phyloP scores from a whole-genome alignment of 1,140 invertebrate species.

The Leptinotarsa defecta region DNA sequence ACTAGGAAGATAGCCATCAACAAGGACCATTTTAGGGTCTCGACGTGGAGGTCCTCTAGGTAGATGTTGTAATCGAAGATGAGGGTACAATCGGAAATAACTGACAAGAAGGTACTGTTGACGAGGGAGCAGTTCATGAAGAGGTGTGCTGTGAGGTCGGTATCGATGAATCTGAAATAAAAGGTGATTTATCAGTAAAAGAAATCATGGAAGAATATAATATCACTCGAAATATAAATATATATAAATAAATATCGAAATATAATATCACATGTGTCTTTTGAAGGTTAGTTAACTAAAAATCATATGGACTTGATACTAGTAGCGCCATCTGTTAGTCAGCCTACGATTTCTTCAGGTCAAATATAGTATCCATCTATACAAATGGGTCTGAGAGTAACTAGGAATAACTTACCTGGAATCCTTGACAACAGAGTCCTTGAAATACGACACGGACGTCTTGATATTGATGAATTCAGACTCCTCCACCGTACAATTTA shows the following conservation, averaged over 20 bases:
- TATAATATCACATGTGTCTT: too few relatives aligned
- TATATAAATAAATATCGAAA: too few relatives aligned
- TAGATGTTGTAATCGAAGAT: conserved; percentile 57
- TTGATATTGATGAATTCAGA: conserved; percentile 61
- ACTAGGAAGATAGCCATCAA: conserved; percentile 47
- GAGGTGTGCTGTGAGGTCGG: conserved; percentile 58
- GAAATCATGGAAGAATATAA: background rate
- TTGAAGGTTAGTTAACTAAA: too few relatives aligned
- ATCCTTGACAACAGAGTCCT: conserved; percentile 58
- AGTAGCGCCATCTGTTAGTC: too few relatives aligned
- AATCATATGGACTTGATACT: too few relatives aligned
- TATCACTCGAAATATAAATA: too few relatives aligned
- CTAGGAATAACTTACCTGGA: conserved; percentile 52
- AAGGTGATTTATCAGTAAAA: conserved; percentile 6
- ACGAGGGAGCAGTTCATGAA: conserved; percentile 58
- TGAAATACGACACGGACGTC: conserved; percentile 61
- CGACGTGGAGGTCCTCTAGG: conserved; percentile 49
- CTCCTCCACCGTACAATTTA: conserved; percentile 60
- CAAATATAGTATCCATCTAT: too few relatives aligned
- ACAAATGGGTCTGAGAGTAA: too few relatives aligned
- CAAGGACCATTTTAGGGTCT: conserved; percentile 49
- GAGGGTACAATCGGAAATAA: conserved; percentile 50
- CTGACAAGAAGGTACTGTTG: conserved; percentile 58
- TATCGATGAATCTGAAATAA: conserved; percentile 59
- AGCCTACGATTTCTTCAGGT: too few relatives aligned